These are phyloP conservation scores for Ispidina lecontei DNA, from an alignment of 2,797 vertebrate species.

Conservation along the genomic window DNA sequence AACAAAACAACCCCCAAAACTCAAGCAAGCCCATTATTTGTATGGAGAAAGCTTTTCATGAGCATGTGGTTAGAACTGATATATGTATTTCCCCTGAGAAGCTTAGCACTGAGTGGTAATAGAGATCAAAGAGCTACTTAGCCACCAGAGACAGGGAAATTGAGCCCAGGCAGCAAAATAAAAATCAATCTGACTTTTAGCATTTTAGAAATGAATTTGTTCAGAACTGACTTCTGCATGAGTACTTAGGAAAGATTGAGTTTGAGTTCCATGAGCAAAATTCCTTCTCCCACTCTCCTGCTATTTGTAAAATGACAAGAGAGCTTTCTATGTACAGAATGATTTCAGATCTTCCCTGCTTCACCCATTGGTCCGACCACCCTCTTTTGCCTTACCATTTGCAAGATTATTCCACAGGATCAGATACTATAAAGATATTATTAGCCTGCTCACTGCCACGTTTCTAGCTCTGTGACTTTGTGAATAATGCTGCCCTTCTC, in stretches of 20 bases:
- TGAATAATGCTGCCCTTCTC: neutral
- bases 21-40: neutral
- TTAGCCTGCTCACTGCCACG: neutral
- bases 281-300: neutral
- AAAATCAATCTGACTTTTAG: constrained; percentile 20
- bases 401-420: neutral
- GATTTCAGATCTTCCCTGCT: neutral
- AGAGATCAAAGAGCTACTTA: constrained; percentile 27
- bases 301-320: neutral
- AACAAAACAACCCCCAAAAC: neutral
- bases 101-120: neutral
- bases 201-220: constrained; percentile 2
- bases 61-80: neutral
- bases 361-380: neutral
- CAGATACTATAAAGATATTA: neutral
- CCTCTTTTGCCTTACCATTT: neutral
- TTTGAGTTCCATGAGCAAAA: neutral
- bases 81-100: neutral
- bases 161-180: constrained; percentile 21
- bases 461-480: neutral
- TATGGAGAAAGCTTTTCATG: neutral
- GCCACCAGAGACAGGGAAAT: constrained; percentile 1
- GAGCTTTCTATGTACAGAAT: neutral
- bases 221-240: neutral
- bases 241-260: neutral